phyloP scores from a whole-genome alignment of 2,888 invertebrate species.

The Drosophila phalerata region DNA sequence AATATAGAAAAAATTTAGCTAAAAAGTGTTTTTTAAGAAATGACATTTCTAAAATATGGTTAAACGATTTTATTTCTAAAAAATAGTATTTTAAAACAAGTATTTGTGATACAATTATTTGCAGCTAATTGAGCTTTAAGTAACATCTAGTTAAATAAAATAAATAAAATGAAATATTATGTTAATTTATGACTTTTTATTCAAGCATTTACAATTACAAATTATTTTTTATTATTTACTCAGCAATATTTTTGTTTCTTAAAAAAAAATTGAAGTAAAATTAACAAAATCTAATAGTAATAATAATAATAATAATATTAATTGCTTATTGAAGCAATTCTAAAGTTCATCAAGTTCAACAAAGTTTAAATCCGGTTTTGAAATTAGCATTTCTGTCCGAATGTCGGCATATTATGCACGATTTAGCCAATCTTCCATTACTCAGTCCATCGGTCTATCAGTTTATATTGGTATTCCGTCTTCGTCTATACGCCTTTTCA shows the following conservation, averaged over 20 bases:
- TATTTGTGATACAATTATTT: no score
- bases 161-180: not conserved
- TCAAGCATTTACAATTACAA: no score
- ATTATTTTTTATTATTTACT: no score
- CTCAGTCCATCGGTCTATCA: no score
- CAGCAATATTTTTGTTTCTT: no score
- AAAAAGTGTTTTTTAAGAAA: no score
- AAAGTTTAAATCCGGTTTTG: not conserved
- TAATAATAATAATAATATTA: not conserved
- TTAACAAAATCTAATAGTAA: not conserved
- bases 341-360: not conserved
- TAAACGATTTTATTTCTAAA: no score
- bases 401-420: constrained; percentile 13
- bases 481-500: not conserved
- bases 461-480: not conserved
- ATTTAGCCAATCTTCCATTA: constrained; percentile 12
- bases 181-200: no score
- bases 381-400: constrained; percentile 14
- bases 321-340: not conserved
- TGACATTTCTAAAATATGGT: no score
- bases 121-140: no score
- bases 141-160: not conserved
- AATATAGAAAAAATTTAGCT: no score
- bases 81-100: no score
- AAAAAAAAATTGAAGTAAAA: not conserved